Conservation (phyloP, 2,797 vertebrate genomes). For the Siniperca undulata region DNA sequence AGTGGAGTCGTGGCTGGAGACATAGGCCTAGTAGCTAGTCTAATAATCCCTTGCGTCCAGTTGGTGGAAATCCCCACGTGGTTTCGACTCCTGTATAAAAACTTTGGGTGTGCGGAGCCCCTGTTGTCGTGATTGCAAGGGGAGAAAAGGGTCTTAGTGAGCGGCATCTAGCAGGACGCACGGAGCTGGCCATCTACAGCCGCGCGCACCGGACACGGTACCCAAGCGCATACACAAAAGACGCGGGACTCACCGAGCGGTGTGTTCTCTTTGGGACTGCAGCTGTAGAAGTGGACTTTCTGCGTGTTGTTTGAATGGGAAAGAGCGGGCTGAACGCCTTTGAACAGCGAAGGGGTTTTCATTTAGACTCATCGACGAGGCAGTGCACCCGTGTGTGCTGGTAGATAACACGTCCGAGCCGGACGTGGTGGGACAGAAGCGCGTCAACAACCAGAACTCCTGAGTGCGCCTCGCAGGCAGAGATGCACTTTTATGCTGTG, state of each 20-base stretch:
- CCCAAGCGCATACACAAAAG: slow-evolving; percentile 38
- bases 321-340: slow-evolving; percentile 9
- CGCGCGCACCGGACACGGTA: slow-evolving; percentile 55
- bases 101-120: slow-evolving; percentile 88
- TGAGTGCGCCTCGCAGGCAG: slow-evolving; percentile 35
- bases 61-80: slow-evolving; percentile 92
- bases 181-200: slow-evolving; percentile 49
- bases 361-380: slow-evolving; percentile 9
- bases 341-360: slow-evolving; percentile 20
- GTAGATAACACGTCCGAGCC: slow-evolving; percentile 40
- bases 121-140: slow-evolving; percentile 85
- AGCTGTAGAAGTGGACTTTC: slow-evolving; percentile 31
- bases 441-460: slow-evolving; percentile 53
- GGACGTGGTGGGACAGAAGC: slow-evolving; percentile 54
- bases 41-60: slow-evolving; percentile 83
- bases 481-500: slow-evolving; percentile 50
- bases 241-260: slow-evolving; percentile 45
- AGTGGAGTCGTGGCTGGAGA: slow-evolving; percentile 40
- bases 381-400: slow-evolving; percentile 48
- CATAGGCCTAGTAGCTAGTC: slow-evolving; percentile 41
- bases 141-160: slow-evolving; percentile 74
- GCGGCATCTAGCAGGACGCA: slow-evolving; percentile 71
- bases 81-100: slow-evolving; percentile 89
- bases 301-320: slow-evolving; percentile 53
- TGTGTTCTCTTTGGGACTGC: slow-evolving; percentile 20